These are phyloP conservation scores for Drosophila anomalata DNA, from an alignment of 2,888 invertebrate genomes.

Conservation along the genomic window DNA sequence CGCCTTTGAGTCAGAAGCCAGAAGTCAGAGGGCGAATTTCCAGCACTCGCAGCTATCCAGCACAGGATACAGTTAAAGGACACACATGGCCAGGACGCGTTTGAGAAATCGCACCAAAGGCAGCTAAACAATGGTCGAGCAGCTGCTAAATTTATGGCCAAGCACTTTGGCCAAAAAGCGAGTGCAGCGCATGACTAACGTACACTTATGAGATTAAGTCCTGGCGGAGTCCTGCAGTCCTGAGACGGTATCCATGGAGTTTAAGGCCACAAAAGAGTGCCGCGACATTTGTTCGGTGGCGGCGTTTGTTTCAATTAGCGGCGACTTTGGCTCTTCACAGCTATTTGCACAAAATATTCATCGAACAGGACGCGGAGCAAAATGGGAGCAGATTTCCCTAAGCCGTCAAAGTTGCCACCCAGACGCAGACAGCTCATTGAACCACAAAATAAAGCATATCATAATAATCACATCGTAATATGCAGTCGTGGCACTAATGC, in stretches of 20 bases:
- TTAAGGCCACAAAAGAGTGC: slow-evolving; percentile 38
- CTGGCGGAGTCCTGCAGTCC: slow-evolving; percentile 22
- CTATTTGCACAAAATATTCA: slow-evolving; percentile 67
- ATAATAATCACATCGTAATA: slow-evolving; percentile 82
- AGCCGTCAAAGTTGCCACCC: slow-evolving; percentile 76
- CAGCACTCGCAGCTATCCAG: slow-evolving; percentile 37
- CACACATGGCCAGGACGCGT: slow-evolving; percentile 55
- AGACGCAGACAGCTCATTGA: slow-evolving; percentile 71
- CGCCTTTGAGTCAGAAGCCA: slow-evolving; percentile 28
- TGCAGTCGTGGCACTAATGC: slow-evolving; percentile 82
- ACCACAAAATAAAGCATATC: slow-evolving; percentile 83
- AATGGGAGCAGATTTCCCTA: slow-evolving; percentile 50
- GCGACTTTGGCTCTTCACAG: slow-evolving; percentile 56
- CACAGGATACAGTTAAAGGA: slow-evolving; percentile 25
- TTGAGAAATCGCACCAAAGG: slow-evolving; percentile 73
- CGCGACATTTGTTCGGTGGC: slow-evolving; percentile 36
- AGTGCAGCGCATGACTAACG: slow-evolving; percentile 69
- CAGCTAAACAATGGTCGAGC: slow-evolving; percentile 41
- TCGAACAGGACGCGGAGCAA: slow-evolving; percentile 25
- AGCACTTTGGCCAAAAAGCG: slow-evolving; percentile 66
- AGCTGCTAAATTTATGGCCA: slow-evolving; percentile 71
- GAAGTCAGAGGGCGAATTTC: slow-evolving; percentile 28
- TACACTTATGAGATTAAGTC: slow-evolving; percentile 78
- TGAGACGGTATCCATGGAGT: slow-evolving; percentile 23
- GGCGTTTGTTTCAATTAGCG: slow-evolving; percentile 78